Evolutionary conservation across 2,113 vertebrate species (phyloP).

Genomic region (Tiliqua scincoides): DNA sequence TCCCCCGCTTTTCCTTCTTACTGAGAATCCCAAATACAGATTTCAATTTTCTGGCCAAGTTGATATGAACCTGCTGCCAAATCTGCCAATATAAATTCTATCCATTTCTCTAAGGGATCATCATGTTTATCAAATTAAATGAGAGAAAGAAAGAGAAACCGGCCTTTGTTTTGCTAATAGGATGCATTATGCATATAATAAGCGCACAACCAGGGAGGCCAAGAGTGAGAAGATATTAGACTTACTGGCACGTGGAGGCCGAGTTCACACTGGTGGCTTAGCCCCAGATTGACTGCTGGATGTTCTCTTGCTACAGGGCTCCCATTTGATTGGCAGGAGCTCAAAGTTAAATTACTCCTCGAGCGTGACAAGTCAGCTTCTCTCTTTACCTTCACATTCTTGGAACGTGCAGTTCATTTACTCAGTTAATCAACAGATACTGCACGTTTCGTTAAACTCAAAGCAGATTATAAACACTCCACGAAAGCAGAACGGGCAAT

Average conservation of each 20-base stretch:
- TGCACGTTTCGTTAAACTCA: no score
- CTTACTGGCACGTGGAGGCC: not conserved
- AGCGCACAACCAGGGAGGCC: constrained; percentile 28
- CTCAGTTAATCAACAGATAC: no score
- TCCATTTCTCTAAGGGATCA: constrained; percentile 43
- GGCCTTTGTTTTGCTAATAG: not conserved
- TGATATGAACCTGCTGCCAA: constrained; percentile 49
- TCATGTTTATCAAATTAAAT: constrained; percentile 15
- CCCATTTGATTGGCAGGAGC: not conserved
- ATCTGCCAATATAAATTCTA: constrained; percentile 50
- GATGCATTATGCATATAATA: not conserved
- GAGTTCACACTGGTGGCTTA: not conserved
- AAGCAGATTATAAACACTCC: no score
- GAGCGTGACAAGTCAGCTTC: not conserved
- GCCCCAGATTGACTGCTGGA: no score
- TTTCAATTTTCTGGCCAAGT: constrained; percentile 26
- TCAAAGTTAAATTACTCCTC: not conserved
- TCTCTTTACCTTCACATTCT: not conserved
- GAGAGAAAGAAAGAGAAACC: not conserved
- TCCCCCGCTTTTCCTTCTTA: not conserved
- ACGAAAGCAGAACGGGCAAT: no score
- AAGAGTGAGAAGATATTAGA: constrained; percentile 10
- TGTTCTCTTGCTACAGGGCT: not conserved
- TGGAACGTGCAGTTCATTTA: no score
- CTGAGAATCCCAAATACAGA: constrained; percentile 54